Evolutionary conservation across 2,113 vertebrate species (phyloP).

Genomic region (Promerops cafer): DNA sequence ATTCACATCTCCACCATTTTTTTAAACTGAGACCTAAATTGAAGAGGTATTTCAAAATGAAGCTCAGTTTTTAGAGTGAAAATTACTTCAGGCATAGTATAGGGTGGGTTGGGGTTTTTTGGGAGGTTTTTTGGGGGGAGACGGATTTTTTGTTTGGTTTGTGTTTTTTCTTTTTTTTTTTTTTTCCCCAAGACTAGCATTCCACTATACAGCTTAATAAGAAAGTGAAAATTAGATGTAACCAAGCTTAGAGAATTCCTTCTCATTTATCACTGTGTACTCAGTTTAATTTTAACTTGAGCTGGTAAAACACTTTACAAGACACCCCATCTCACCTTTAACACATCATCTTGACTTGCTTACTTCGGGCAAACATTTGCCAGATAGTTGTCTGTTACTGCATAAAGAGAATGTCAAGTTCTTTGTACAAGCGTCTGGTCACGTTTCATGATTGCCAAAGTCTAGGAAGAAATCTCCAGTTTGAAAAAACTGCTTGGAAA

Average conservation of each 20-base stretch:
- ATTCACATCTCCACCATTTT: neutral
- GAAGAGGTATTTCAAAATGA: neutral
- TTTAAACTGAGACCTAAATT: neutral
- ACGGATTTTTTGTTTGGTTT: neutral
- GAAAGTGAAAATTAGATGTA: neutral
- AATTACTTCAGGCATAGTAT: neutral
- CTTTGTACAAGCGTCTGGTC: constrained; percentile 1
- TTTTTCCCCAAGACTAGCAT: neutral
- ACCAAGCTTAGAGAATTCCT: constrained; percentile 35
- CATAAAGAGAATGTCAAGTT: neutral
- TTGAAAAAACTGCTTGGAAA: neutral
- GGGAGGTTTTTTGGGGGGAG: neutral
- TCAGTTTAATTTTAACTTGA: constrained; percentile 31
- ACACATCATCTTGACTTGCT: constrained; percentile 21
- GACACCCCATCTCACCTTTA: constrained; percentile 15
- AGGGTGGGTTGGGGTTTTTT: neutral
- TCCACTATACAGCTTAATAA: neutral
- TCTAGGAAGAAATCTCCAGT: neutral
- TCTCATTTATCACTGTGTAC: neutral
- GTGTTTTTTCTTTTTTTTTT: neutral
- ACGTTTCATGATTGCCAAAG: neutral
- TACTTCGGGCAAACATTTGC: constrained; percentile 49
- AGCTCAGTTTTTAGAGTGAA: neutral
- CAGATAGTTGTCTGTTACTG: neutral
- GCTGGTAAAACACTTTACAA: neutral